phyloP scores from a whole-genome alignment of 2,113 vertebrate species.

The Pachyramphus minor region DNA sequence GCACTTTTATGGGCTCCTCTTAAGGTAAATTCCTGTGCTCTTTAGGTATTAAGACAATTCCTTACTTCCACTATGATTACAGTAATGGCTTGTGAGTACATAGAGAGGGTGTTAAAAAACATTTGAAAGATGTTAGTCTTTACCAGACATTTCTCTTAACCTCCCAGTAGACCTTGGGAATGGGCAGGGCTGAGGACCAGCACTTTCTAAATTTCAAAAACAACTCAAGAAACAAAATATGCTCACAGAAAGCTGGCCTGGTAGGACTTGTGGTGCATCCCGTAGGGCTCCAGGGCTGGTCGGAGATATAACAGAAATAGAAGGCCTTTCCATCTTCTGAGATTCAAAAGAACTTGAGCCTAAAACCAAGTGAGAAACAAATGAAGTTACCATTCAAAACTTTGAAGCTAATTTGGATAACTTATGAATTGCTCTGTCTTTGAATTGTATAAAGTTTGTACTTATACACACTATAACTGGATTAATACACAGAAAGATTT shows the following conservation, averaged over 20 bases:
- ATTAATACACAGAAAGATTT: background rate
- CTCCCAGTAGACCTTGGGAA: background rate
- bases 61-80: background rate
- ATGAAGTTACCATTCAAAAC: background rate
- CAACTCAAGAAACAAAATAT: background rate
- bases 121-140: background rate
- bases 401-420: background rate
- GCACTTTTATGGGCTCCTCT: background rate
- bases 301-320: conserved; percentile 98
- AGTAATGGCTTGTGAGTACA: background rate
- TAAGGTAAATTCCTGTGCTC: fast-evolving
- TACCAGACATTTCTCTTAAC: background rate
- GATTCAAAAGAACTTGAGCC: conserved; percentile 99
- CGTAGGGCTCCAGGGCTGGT: conserved; percentile 93
- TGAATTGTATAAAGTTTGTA: background rate
- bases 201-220: background rate
- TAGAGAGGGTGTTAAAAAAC: background rate
- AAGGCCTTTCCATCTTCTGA: conserved; percentile 97
- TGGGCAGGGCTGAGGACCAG: background rate
- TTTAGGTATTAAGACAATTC: background rate
- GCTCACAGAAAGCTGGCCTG: conserved; percentile 95
- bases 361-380: conserved; percentile 39
- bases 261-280: conserved; percentile 90
- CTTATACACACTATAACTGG: background rate
- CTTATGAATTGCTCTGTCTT: background rate